phyloP scores from a whole-genome alignment of 92 coral and sea anemone genomes.

The Galaxea fascicularis region DNA sequence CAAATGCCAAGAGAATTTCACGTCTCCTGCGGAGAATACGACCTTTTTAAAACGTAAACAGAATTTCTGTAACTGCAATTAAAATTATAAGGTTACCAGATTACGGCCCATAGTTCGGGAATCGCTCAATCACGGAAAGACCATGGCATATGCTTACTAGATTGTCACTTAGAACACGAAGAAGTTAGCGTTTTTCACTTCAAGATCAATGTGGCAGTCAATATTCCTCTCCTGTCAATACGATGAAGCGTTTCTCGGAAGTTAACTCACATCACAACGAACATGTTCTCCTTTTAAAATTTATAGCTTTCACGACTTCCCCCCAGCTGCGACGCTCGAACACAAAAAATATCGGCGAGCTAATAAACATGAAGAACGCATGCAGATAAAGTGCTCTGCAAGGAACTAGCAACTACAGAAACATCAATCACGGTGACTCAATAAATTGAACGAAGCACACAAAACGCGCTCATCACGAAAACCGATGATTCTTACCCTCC shows the following conservation, averaged over 20 bases:
- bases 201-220: conserved; percentile 8
- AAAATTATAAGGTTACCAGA: conserved; percentile 79
- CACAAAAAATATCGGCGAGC: conserved; percentile 83
- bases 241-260: conserved; percentile 24
- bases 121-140: conserved; percentile 46
- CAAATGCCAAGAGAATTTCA: conserved; percentile 50
- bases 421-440: conserved; percentile 41
- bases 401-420: conserved; percentile 45
- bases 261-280: conserved; percentile 23
- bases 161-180: background rate
- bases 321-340: conserved; percentile 86
- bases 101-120: conserved; percentile 33
- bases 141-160: conserved; percentile 27
- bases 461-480: background rate
- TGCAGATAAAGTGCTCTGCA: conserved; percentile 42
- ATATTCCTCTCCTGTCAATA: conserved; percentile 5
- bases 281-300: conserved; percentile 70
- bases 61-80: conserved; percentile 76
- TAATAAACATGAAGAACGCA: conserved; percentile 75
- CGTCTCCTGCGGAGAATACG: conserved; percentile 56
- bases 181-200: conserved; percentile 13
- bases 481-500: conserved; percentile 80
- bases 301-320: conserved; percentile 78
- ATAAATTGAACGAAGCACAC: conserved; percentile 31
- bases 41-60: conserved; percentile 70